phyloP scores from a whole-genome alignment of 2,888 invertebrate species.

The Calephelis perditalis region DNA sequence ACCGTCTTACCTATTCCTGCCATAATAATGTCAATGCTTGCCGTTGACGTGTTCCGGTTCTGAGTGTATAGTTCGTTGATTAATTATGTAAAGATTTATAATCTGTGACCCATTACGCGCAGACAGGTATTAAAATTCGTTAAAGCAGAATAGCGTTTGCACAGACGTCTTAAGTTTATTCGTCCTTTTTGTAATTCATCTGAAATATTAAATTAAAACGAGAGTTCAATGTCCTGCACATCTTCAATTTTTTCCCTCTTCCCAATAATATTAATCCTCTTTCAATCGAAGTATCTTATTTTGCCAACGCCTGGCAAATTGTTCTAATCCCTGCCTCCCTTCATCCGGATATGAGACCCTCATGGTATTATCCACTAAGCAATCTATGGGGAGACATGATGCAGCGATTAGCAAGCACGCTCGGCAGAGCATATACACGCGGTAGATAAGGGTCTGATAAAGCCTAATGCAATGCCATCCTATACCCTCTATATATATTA shows the following conservation, averaged over 20 bases:
- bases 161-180: no score
- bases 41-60: no score
- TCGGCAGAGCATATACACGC: constrained; percentile 48
- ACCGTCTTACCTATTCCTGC: no score
- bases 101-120: no score
- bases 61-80: no score
- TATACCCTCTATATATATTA: constrained; percentile 20
- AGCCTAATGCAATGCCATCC: constrained; percentile 43
- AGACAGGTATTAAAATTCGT: no score
- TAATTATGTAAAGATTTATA: no score
- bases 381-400: constrained; percentile 58
- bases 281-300: constrained; percentile 45
- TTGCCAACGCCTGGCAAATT: constrained; percentile 60
- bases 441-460: constrained; percentile 54
- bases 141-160: no score
- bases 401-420: constrained; percentile 62
- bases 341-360: constrained; percentile 57
- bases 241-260: neutral
- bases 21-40: no score
- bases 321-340: constrained; percentile 55
- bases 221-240: neutral
- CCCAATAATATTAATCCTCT: constrained; percentile 12
- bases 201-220: no score
- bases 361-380: constrained; percentile 51
- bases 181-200: no score